Evolutionary conservation across 1,140 invertebrate species (phyloP).

Genomic region (Neodiprion pinetum): DNA sequence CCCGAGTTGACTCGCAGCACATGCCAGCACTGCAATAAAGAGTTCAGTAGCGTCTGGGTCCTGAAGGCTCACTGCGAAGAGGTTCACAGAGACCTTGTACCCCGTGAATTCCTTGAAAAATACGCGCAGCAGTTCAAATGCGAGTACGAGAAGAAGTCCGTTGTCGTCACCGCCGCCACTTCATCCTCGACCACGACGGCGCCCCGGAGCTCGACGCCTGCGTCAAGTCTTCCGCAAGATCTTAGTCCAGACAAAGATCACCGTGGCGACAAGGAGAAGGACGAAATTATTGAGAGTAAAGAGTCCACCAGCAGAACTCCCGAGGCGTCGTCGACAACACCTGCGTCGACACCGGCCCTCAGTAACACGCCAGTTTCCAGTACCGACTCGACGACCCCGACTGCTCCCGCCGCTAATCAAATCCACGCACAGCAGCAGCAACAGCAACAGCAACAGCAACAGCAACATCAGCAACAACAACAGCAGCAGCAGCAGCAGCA

Average conservation of each 20-base stretch:
- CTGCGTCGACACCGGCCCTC: slow-evolving; percentile 70
- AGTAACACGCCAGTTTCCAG: slow-evolving; percentile 66
- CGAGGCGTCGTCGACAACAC: slow-evolving; percentile 66
- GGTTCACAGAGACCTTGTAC: slow-evolving; percentile 90
- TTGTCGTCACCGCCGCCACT: slow-evolving; percentile 71
- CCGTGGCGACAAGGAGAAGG: slow-evolving; percentile 64
- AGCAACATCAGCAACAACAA: slow-evolving; percentile 43
- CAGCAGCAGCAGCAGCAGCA: slow-evolving; percentile 30
- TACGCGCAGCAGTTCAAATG: slow-evolving; percentile 90
- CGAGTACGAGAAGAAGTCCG: slow-evolving; percentile 83
- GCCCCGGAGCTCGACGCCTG: slow-evolving; percentile 66
- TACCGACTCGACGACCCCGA: slow-evolving; percentile 66
- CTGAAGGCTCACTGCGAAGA: slow-evolving; percentile 95
- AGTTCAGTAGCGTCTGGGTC: slow-evolving; percentile 95
- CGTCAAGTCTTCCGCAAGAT: slow-evolving; percentile 49
- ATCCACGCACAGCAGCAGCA: slow-evolving; percentile 57
- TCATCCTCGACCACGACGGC: slow-evolving; percentile 66
- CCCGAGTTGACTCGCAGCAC: slow-evolving; percentile 70
- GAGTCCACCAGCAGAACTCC: slow-evolving; percentile 58
- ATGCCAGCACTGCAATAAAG: slow-evolving; percentile 91
- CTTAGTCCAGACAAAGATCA: slow-evolving; percentile 53
- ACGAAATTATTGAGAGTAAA: slow-evolving; percentile 61
- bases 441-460: slow-evolving; percentile 38
- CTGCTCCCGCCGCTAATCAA: slow-evolving; percentile 55
- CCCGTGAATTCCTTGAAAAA: slow-evolving; percentile 86